These are phyloP conservation scores for Tyria jacobaeae DNA, from an alignment of 2,888 invertebrate genomes.

Conservation along the genomic window DNA sequence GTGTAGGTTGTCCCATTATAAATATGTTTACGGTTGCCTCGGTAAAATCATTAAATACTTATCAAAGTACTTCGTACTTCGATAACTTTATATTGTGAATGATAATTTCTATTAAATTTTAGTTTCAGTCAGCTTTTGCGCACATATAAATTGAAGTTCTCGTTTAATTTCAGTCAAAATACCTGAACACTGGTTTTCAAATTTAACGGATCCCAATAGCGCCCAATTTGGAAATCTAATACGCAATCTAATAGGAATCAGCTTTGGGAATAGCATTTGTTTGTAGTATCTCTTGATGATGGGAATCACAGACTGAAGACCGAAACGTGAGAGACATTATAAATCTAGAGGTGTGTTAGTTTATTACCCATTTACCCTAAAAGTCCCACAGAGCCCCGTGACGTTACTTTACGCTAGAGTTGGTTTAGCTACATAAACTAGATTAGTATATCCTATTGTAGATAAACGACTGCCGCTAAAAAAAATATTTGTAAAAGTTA, in stretches of 20 bases:
- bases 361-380: not conserved
- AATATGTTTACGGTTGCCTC: too few species aligned
- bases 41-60: too few species aligned
- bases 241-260: constrained; percentile 16
- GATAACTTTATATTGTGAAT: too few species aligned
- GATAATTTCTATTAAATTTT: not conserved
- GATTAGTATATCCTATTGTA: not conserved
- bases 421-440: not conserved
- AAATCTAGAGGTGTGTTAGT: not conserved
- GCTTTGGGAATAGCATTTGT: constrained; percentile 6
- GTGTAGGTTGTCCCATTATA: too few species aligned
- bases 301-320: not conserved
- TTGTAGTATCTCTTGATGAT: constrained; percentile 3
- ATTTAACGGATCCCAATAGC: constrained; percentile 11
- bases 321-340: constrained; percentile 2
- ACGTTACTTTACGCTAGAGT: not conserved
- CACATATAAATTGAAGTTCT: not conserved
- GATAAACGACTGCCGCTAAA: not conserved
- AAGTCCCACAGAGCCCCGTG: not conserved
- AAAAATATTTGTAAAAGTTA: too few species aligned
- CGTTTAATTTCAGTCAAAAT: not conserved
- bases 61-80: too few species aligned
- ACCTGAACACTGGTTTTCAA: constrained; percentile 4
- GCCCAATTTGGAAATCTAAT: constrained; percentile 14
- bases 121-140: not conserved